Evolutionary conservation across 2,888 invertebrate genomes (phyloP), one percentile per base, ranked within the genome.

Genomic region (Tetrapedia diversipes): DNA sequence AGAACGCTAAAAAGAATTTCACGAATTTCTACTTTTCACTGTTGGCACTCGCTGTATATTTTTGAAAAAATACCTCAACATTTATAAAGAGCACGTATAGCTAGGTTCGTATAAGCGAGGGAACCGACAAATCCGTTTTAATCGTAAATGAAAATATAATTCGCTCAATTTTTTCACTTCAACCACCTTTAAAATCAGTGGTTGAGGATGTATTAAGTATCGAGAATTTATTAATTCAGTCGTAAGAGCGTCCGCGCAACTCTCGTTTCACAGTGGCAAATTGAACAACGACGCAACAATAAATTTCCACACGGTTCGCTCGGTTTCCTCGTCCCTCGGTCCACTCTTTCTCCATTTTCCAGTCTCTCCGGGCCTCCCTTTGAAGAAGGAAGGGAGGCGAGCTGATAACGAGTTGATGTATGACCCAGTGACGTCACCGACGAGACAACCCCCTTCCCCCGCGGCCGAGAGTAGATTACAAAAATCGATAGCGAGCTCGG

Each of bases 371-470:
- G 68, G 74, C 63, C 56, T 49, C 75, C 70, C 67, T 71, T 71
- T 22, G 75, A 81, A 57, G 54, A 54, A 70, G 79, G 82, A 87
- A 83, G 85, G 78, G 72, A 61, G 54, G 67, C 79, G 78, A 83
- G 89, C 91, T 90, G 91, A 91, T 91, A 91, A 91, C 88, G 90
- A 85, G 90, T 91, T 91, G 91, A 91, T 91, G 90, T 91, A 91
- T 91, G 89, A 87, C 84, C 87, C 87, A 87, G 87, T 89, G 89
- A 89, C 89, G 88, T 90, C 88, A 89, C 89, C 87, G 89, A 87
- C 87, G 88, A 84, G 85, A 82, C 70, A 83, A 80, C 83, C 77
- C 74, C 80, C 54, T 51, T 51, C 60, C 64, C 68, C 63, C 14
- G 27, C 86, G 83, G 81, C 87, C 83, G 86, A 86, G 86, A 86